Evolutionary conservation across 2,797 vertebrate species (phyloP), one percentile per base, ranked within the genome.

Genomic region (Buceros bicornis): DNA sequence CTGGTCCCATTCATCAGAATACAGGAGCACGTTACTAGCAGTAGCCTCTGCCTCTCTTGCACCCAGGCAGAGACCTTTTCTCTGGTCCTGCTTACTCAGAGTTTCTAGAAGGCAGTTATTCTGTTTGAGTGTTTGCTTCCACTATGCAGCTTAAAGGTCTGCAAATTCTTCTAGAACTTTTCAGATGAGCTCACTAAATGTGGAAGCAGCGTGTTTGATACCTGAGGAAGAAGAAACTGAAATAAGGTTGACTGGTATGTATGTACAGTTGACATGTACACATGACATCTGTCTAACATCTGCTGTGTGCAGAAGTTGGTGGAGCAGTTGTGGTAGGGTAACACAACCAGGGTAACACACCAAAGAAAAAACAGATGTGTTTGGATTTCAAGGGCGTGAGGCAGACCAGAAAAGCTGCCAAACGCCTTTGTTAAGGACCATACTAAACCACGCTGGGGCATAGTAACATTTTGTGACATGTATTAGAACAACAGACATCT

Each of bases 261-360:
- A 50, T 2, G 2, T 21, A 42, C 35, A 33, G 22, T 40, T 82
- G 29, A 31, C 25, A 3, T 1, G 4, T 61, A n/a, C 0, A 0
- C 2, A 1, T 29, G 37, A 42, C 33, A 22, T 4, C 9, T 1
- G 4, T 8, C 13, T 69, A 53, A 66, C n/a, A 74, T 76, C 33
- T 87, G 73, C 4, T 65, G 35, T 20, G 5, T 2, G 0, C 5
- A 70, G 53, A 74, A 73, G 5, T 2, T 67, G 33, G 9, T 66
- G 40, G 16, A 84, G 12, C 2, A 5, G 6, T 35, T 77, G 60
- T 33, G 21, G n/a, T 61, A 33, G 33, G 33, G 33, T 33, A 33
- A 33, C 33, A 33, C 25, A 61, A 74, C 40, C 18, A 88, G 48
- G 10, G 35, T 65, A 37, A 54, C n/a, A 61, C 20, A 35, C 26